Percentiles rank a stretch among this genome's conserved stretches.
phyloP scores from a whole-genome alignment of 2,113 vertebrate genomes.

The Scopus umbretta region DNA sequence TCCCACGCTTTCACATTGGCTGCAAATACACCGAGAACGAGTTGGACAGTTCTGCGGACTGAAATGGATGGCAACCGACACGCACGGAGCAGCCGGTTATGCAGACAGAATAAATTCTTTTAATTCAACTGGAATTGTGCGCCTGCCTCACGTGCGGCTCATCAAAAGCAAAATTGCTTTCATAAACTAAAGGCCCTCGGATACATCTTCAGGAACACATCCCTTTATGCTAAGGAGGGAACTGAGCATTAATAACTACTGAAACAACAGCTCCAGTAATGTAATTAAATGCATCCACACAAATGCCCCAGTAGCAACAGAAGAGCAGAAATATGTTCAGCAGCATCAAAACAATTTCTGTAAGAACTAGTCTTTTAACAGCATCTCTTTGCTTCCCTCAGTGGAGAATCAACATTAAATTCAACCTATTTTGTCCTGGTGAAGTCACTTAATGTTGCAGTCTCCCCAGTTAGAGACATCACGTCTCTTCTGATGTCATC shows the following conservation, averaged over 20 bases:
- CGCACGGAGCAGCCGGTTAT: no score
- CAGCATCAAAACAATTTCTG: neutral
- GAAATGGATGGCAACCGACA: no score
- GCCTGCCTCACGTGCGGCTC: neutral
- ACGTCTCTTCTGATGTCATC: neutral
- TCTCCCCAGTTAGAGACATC: neutral
- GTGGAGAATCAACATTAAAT: neutral
- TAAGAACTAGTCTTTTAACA: neutral
- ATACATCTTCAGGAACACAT: neutral
- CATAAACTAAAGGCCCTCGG: neutral
- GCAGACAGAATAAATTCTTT: neutral
- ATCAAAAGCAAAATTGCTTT: neutral
- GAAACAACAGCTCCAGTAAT: neutral
- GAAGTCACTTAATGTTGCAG: neutral
- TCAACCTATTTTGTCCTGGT: neutral
- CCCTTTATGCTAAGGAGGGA: neutral
- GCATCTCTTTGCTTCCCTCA: neutral
- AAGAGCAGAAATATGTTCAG: neutral
- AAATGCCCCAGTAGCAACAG: neutral
- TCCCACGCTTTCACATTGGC: neutral
- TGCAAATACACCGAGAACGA: neutral
- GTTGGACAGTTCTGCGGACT: neutral
- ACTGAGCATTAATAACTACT: neutral
- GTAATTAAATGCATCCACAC: neutral
- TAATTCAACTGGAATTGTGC: neutral